Percentiles rank a stretch among this genome's conserved stretches.
Evolutionary conservation across 2,888 invertebrate species (phyloP).

Genomic region (Lampropteryx suffumata): DNA sequence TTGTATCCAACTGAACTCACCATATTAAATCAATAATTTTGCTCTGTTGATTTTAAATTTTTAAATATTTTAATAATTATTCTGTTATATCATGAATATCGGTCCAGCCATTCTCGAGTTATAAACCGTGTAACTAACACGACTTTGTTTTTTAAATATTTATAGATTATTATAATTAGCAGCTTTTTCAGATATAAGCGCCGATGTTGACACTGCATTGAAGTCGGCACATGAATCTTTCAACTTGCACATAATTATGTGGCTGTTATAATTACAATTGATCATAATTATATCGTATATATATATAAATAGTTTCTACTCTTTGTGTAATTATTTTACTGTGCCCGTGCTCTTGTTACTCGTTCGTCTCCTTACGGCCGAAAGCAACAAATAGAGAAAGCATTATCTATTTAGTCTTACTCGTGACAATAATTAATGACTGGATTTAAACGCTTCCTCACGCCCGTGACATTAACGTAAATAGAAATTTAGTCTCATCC

Average conservation of each 20-base stretch:
- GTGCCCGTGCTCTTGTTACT: constrained; percentile 64
- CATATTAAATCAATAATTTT: too few relatives aligned
- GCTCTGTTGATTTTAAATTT: too few relatives aligned
- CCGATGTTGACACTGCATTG: too few relatives aligned
- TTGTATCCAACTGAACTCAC: too few relatives aligned
- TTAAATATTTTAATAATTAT: too few relatives aligned
- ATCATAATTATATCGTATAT: background rate
- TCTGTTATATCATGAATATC: too few relatives aligned
- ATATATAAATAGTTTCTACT: background rate
- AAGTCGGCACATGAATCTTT: too few relatives aligned
- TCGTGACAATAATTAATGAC: constrained; percentile 82
- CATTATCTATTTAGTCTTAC: constrained; percentile 82
- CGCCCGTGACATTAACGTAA: constrained; percentile 83
- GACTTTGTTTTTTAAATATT: too few relatives aligned
- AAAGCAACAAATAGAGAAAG: constrained; percentile 77
- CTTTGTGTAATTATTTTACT: constrained; percentile 49
- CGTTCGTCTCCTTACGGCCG: constrained; percentile 39
- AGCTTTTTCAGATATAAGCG: too few relatives aligned
- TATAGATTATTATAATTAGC: too few relatives aligned
- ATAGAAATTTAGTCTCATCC: constrained; percentile 75
- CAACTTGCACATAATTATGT: background rate
- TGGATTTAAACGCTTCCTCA: constrained; percentile 83
- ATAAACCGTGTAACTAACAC: too few relatives aligned
- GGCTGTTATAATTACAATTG: background rate
- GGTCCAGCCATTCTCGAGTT: too few relatives aligned